Conservation (phyloP, 1,140 invertebrate species). For the Macrotrachela quadricornifera region DNA sequence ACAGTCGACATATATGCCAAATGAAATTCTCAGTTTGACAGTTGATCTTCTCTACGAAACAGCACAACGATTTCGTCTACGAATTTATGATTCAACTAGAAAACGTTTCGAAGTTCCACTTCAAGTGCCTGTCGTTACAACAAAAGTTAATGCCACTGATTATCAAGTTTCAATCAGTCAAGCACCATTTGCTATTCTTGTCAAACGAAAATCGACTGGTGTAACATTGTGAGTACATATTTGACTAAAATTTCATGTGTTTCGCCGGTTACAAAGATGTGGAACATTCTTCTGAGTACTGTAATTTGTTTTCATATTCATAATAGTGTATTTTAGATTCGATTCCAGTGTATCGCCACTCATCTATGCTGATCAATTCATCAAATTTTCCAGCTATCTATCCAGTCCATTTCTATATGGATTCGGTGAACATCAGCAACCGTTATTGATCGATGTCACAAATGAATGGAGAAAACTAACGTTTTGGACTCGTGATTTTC, state of each 20-base stretch:
- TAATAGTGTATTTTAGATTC: background rate
- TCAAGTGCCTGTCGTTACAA: background rate
- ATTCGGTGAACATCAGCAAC: background rate
- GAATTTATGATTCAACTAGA: conserved; percentile 18
- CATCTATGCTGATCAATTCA: conserved; percentile 8
- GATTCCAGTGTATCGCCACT: conserved; percentile 1
- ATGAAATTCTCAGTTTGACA: too few species aligned
- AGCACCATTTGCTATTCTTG: too few species aligned
- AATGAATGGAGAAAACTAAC: background rate
- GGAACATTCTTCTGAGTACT: too few species aligned
- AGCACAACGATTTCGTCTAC: background rate
- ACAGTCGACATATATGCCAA: too few species aligned
- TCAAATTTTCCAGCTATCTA: background rate
- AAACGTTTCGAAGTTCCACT: conserved; percentile 22
- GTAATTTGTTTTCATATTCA: too few species aligned
- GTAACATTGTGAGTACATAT: too few species aligned
- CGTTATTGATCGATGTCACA: background rate
- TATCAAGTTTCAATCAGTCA: too few species aligned
- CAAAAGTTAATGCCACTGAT: too few species aligned
- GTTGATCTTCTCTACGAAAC: too few species aligned
- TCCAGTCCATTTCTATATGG: conserved; percentile 9
- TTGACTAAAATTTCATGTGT: too few species aligned
- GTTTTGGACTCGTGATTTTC: background rate
- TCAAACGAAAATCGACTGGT: too few species aligned
- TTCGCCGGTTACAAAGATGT: too few species aligned